These are phyloP conservation scores for Aspiorhynchus laticeps DNA, from an alignment of 2,113 vertebrate species.

Conservation along the genomic window DNA sequence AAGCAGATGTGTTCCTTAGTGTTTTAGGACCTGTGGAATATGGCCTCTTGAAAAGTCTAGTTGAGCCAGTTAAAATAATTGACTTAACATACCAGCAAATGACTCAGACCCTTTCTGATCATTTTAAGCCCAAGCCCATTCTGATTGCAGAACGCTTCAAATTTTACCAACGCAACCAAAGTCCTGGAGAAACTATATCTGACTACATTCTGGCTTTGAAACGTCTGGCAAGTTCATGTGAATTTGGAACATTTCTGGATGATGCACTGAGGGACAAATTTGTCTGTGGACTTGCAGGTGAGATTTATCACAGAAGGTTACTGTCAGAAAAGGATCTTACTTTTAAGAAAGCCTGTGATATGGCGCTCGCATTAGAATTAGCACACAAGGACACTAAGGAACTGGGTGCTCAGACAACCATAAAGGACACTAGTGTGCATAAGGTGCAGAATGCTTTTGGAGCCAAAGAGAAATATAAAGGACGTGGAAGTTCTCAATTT, in stretches of 20 bases:
- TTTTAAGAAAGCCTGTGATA: constrained; percentile 33
- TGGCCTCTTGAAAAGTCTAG: constrained; percentile 28
- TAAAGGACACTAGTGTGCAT: constrained; percentile 25
- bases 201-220: constrained; percentile 17
- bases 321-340: constrained; percentile 16
- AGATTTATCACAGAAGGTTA: constrained; percentile 20
- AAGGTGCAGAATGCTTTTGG: not conserved
- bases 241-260: constrained; percentile 27
- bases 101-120: not conserved
- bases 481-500: not conserved
- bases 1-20: constrained; percentile 32
- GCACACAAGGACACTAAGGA: constrained; percentile 16
- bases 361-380: constrained; percentile 12
- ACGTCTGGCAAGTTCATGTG: constrained; percentile 15
- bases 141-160: constrained; percentile 35
- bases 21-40: constrained; percentile 34
- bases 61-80: not conserved
- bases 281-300: constrained; percentile 1
- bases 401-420: not conserved
- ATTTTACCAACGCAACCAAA: constrained; percentile 23
- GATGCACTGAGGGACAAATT: constrained; percentile 36
- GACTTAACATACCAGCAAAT: constrained; percentile 21
- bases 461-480: not conserved
- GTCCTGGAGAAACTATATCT: not conserved
- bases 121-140: constrained; percentile 38